Conservation (phyloP, 2,888 invertebrate genomes). For the Aphodius granarius region DNA sequence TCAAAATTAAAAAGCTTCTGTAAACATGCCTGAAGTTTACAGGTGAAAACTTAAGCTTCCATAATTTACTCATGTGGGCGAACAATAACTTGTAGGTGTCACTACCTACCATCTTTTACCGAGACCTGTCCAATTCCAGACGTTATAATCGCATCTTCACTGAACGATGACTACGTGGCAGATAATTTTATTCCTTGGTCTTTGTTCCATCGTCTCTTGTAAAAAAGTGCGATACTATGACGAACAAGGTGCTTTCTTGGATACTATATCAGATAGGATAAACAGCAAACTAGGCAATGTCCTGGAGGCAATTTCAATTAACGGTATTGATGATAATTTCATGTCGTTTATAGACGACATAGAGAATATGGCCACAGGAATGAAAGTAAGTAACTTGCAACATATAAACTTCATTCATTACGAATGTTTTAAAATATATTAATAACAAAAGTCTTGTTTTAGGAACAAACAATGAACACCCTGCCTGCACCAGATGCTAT, state of each 20-base stretch:
- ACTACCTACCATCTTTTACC: too few species aligned
- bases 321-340: background rate
- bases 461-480: background rate
- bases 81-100: background rate
- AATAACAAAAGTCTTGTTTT: too few species aligned
- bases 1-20: too few species aligned
- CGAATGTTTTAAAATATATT: too few species aligned
- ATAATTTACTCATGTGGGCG: too few species aligned
- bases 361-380: background rate
- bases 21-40: too few species aligned
- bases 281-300: background rate
- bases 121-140: background rate
- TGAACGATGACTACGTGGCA: background rate
- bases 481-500: background rate
- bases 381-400: background rate
- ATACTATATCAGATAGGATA: background rate
- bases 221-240: too few species aligned
- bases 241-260: background rate
- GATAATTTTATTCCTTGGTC: background rate
- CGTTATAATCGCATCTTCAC: background rate
- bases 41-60: too few species aligned
- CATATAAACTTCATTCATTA: background rate
- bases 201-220: background rate
- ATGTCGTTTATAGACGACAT: background rate
- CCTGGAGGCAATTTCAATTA: background rate